Evolutionary conservation across 2,888 invertebrate genomes (phyloP), one percentile per base, ranked within the genome.

Genomic region (Tenthredo distinguenda): DNA sequence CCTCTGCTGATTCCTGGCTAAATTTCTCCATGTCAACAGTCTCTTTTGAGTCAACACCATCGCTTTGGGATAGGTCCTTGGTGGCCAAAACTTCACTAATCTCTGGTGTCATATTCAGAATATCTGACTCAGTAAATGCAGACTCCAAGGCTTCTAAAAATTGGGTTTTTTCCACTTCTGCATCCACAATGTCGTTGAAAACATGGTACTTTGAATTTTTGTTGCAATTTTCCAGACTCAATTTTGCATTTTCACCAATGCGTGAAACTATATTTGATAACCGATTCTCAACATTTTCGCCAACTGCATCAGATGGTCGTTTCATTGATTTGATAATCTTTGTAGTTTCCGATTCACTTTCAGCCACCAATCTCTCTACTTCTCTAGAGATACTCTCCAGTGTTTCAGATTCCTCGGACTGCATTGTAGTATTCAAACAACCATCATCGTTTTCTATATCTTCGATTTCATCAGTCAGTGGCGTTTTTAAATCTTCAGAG

Each of bases 321-420:
- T 84, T 26, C 21, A 15, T 47, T n/a, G 43, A 40, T 37, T 1
- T 50, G 15, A 68, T 50, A 76, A 40, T 43, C 18, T 76, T 62
- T 34, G 40, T 34, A 26, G 7, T 31, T 9, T 84, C 84, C 15
- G 76, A 50, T 15, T 65, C 84, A 21, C 88, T 87, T 21, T 87
- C 91, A 40, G 90, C 87, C 1, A 92, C 90, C 26, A 93, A 87
- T 85, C 88, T 88, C 82, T 93, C 93, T 0, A 93, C 91, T 37
- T 93, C 93, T 18, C 89, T 87, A 5, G 92, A 91, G 83, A 93
- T 91, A 84, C 91, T 92, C 82, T 93, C 93, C 34, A 93, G 86
- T 0, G 92, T 93, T 85, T 93, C 93, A 1, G 87, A 87, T 12
- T 92, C 92, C 3, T 91, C 90, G 0, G 87, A 86, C 15, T 82